These are phyloP conservation scores for Lasiurus borealis DNA, from an alignment of 2,113 vertebrate genomes.

Conservation along the genomic window DNA sequence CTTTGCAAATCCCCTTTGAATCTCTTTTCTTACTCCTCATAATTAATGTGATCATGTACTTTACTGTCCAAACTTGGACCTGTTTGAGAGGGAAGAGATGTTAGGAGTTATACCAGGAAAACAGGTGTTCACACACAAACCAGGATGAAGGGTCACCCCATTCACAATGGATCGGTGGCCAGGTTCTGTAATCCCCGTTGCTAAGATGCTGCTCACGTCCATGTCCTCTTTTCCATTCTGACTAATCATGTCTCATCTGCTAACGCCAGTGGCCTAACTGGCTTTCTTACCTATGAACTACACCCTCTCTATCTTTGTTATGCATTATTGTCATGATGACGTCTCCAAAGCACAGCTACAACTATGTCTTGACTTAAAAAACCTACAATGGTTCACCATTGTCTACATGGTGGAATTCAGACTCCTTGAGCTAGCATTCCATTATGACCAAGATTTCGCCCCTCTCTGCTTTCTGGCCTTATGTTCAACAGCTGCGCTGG, in stretches of 20 bases:
- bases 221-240: not conserved
- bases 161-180: not conserved
- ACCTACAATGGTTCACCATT: not conserved
- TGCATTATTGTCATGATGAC: not conserved
- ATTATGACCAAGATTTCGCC: not conserved
- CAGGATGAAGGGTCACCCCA: not conserved
- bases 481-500: fast-evolving
- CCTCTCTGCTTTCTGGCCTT: not conserved
- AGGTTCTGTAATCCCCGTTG: not conserved
- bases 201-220: not conserved
- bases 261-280: not conserved
- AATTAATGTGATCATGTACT: not conserved
- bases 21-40: constrained; percentile 6
- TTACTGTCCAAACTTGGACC: not conserved
- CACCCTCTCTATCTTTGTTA: not conserved
- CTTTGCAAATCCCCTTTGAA: not conserved
- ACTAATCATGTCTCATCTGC: not conserved
- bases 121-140: not conserved
- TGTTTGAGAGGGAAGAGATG: not conserved
- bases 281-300: not conserved
- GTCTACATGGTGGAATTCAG: not conserved
- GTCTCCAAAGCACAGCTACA: not conserved
- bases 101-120: not conserved
- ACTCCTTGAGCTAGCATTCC: not conserved
- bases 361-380: not conserved